phyloP scores from a whole-genome alignment of 2,113 vertebrate species.

The Ochotona princeps region DNA sequence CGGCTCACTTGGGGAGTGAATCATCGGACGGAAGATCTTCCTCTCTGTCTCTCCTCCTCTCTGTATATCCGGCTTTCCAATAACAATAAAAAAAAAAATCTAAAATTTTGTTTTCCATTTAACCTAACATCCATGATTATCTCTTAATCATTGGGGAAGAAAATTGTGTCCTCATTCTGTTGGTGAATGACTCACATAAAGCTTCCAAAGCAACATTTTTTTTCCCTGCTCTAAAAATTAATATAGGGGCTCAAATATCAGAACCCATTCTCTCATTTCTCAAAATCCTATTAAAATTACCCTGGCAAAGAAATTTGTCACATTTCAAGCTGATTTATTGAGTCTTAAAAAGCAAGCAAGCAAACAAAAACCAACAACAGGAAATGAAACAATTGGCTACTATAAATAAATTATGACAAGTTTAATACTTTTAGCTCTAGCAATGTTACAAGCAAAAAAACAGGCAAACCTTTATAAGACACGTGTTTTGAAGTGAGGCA shows the following conservation, averaged over 20 bases:
- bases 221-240: neutral
- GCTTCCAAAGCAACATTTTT: neutral
- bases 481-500: neutral
- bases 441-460: neutral
- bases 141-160: neutral
- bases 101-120: neutral
- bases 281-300: neutral
- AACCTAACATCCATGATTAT: neutral
- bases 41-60: no score
- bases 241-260: neutral
- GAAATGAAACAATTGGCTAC: neutral
- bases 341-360: neutral
- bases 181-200: neutral
- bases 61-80: no score
- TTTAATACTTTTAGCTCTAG: neutral
- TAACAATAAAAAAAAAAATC: no score
- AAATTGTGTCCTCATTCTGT: neutral
- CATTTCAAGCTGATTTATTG: neutral
- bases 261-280: neutral
- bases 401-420: neutral
- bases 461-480: neutral
- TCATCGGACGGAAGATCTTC: no score
- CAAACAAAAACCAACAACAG: no score
- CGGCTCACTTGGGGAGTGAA: no score
- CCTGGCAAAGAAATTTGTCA: neutral